phyloP scores from a whole-genome alignment of 2,888 invertebrate species.

The Drosophila bunnanda region DNA sequence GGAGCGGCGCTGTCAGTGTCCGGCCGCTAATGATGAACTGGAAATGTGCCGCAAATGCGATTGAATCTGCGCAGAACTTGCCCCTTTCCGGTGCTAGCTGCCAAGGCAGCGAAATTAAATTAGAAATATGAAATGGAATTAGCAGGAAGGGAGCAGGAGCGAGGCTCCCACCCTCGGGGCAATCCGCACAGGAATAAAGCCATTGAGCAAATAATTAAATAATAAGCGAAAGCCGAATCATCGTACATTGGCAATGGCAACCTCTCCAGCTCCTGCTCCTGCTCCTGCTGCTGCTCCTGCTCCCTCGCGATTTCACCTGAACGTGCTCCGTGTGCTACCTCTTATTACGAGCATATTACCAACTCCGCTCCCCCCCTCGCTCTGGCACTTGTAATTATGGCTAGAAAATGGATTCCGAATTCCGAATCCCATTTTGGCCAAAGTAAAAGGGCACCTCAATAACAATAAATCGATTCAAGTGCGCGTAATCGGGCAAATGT shows the following conservation, averaged over 20 bases:
- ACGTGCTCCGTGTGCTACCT: slow-evolving; percentile 21
- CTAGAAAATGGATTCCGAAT: slow-evolving; percentile 54
- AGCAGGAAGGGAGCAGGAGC: not conserved
- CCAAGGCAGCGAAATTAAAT: slow-evolving; percentile 72
- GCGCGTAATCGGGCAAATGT: slow-evolving; percentile 74
- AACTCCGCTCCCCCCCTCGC: not conserved
- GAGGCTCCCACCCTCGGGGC: not conserved
- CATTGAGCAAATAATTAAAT: slow-evolving; percentile 76
- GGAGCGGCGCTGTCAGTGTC: slow-evolving; percentile 67
- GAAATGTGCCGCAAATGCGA: slow-evolving; percentile 63
- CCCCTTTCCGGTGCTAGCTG: slow-evolving; percentile 59
- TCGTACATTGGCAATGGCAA: slow-evolving; percentile 51
- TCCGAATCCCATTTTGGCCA: slow-evolving; percentile 10
- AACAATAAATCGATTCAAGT: slow-evolving; percentile 77
- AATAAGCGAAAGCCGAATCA: slow-evolving; percentile 65
- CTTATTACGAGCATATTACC: not conserved
- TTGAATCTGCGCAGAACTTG: slow-evolving; percentile 9
- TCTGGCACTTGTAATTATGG: slow-evolving; percentile 73
- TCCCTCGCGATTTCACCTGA: slow-evolving; percentile 53
- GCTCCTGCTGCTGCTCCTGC: not conserved
- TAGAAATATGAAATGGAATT: slow-evolving; percentile 51
- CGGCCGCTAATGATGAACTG: slow-evolving; percentile 76
- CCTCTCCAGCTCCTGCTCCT: slow-evolving; percentile 4
- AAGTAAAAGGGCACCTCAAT: slow-evolving; percentile 53
- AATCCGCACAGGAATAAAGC: slow-evolving; percentile 65